Conservation (phyloP, 2,888 invertebrate species). For the Cryptosula pallasiana region DNA sequence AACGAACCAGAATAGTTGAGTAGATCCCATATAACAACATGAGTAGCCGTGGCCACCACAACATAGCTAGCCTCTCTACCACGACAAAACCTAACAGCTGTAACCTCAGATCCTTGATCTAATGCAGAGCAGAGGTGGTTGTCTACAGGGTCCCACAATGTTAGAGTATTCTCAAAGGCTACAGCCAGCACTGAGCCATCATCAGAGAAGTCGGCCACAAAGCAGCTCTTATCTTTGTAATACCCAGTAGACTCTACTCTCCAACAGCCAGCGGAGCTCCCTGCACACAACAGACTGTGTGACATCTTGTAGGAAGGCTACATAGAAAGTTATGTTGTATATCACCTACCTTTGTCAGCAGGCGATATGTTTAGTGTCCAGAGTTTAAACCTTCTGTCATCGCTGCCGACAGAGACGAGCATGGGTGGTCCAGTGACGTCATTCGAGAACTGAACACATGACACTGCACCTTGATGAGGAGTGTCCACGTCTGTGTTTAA, state of each 20-base stretch:
- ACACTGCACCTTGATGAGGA: slow-evolving; percentile 65
- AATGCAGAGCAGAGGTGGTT: slow-evolving; percentile 32
- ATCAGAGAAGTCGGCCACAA: slow-evolving; percentile 63
- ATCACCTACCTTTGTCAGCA: neutral
- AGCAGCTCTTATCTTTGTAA: slow-evolving; percentile 61
- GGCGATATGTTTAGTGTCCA: slow-evolving; percentile 56
- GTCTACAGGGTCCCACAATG: slow-evolving; percentile 63
- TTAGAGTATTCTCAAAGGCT: slow-evolving; percentile 64
- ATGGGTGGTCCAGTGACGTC: slow-evolving; percentile 36
- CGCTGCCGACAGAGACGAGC: slow-evolving; percentile 63
- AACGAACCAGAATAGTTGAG: slow-evolving; percentile 10
- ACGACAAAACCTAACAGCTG: neutral
- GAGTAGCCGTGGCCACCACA: neutral
- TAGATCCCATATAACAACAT: slow-evolving; percentile 1
- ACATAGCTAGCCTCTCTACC: slow-evolving; percentile 10
- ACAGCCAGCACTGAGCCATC: slow-evolving; percentile 74
- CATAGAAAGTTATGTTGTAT: no score
- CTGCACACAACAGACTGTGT: no score
- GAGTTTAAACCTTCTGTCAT: slow-evolving; percentile 66
- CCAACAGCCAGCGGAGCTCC: slow-evolving; percentile 60
- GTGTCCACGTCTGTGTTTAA: slow-evolving; percentile 69
- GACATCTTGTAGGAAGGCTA: no score
- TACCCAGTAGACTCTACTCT: slow-evolving; percentile 62
- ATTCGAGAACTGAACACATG: slow-evolving; percentile 58
- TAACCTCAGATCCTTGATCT: neutral